phyloP scores from a whole-genome alignment of 2,113 vertebrate genomes.

The Sialia sialis region DNA sequence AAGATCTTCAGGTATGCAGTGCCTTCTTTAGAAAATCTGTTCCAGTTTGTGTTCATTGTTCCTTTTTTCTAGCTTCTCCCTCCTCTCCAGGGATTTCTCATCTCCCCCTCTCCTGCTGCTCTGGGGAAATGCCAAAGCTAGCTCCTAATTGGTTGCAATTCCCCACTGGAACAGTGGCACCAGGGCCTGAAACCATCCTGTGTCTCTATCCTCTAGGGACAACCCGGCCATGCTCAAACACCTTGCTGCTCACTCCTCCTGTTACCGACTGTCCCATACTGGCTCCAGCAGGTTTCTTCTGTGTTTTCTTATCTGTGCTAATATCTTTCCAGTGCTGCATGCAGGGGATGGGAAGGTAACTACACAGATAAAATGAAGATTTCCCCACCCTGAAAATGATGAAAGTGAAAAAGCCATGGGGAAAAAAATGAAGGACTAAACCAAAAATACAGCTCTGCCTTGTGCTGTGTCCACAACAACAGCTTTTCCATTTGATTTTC shows the following conservation, averaged over 20 bases:
- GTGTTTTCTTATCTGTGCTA: constrained; percentile 25
- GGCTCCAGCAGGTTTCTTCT: constrained; percentile 1
- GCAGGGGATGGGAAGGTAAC: background rate
- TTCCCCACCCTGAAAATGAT: background rate
- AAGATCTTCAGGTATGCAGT: background rate
- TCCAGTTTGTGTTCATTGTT: background rate
- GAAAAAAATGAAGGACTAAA: background rate
- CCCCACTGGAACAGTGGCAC: constrained; percentile 53
- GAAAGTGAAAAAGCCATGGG: background rate
- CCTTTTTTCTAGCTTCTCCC: background rate
- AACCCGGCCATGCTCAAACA: background rate
- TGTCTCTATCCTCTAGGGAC: background rate
- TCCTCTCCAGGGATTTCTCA: background rate
- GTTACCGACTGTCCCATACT: background rate
- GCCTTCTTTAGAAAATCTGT: background rate
- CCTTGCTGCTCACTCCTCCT: background rate
- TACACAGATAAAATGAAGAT: background rate
- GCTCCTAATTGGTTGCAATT: constrained; percentile 65
- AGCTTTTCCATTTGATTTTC: background rate
- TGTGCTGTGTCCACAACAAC: background rate
- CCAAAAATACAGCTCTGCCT: background rate
- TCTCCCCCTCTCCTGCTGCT: background rate
- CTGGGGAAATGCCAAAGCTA: constrained; percentile 6
- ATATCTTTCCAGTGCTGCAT: background rate
- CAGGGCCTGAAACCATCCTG: constrained; percentile 40